Conservation (phyloP, 2,888 invertebrate species). For the Shargacucullia verbasci region DNA sequence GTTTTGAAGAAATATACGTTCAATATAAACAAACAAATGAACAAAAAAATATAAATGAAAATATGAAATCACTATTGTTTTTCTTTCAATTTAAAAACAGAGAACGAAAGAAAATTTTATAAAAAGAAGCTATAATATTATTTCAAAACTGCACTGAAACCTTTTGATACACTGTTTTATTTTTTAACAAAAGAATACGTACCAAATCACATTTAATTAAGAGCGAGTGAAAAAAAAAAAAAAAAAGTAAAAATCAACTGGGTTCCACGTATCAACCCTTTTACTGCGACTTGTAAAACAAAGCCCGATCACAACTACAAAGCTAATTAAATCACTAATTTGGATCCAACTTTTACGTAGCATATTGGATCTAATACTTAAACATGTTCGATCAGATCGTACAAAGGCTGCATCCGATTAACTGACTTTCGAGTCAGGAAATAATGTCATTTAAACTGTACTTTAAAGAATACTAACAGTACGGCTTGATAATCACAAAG, state of each 20-base stretch:
- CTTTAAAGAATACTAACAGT: not conserved
- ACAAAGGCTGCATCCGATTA: not conserved
- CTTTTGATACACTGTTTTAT: not conserved
- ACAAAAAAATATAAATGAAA: too few relatives aligned
- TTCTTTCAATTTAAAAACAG: too few relatives aligned
- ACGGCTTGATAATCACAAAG: slow-evolving; percentile 5
- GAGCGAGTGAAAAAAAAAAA: slow-evolving; percentile 14
- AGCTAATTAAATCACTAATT: slow-evolving; percentile 32
- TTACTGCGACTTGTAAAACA: slow-evolving; percentile 16
- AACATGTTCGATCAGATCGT: slow-evolving; percentile 3
- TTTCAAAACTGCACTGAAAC: not conserved
- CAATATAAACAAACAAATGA: too few relatives aligned
- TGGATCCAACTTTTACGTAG: slow-evolving; percentile 11
- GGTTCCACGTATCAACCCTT: slow-evolving; percentile 20
- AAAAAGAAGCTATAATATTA: too few relatives aligned
- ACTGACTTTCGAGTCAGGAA: not conserved
- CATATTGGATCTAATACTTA: slow-evolving; percentile 1
- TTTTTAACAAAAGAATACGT: slow-evolving; percentile 7
- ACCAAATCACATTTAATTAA: slow-evolving; percentile 1
- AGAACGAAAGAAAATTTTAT: too few relatives aligned
- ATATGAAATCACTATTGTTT: too few relatives aligned
- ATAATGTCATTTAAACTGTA: not conserved
- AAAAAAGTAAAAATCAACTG: slow-evolving; percentile 27
- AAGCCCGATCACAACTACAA: slow-evolving; percentile 16
- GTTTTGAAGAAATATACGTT: too few relatives aligned